These are phyloP conservation scores for Morone chrysops DNA, from an alignment of 2,113 vertebrate genomes.

Conservation along the genomic window DNA sequence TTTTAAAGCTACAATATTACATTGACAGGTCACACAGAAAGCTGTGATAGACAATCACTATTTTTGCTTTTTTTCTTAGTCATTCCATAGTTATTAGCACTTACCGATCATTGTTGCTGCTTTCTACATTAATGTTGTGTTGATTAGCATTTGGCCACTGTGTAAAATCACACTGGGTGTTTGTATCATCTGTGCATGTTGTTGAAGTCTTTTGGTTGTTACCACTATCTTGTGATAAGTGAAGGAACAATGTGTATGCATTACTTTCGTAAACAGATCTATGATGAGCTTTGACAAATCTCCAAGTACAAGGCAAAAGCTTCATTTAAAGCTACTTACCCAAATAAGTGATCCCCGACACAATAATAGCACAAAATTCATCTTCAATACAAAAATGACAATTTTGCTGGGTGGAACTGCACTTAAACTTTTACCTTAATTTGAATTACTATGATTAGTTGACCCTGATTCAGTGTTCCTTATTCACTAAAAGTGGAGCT, in stretches of 20 bases:
- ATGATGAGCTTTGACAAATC: not conserved
- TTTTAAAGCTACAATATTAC: constrained; percentile 81
- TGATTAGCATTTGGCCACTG: constrained; percentile 67
- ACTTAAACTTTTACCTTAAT: constrained; percentile 8
- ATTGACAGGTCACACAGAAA: constrained; percentile 73
- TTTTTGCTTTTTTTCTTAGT: constrained; percentile 49
- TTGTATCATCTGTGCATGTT: not conserved
- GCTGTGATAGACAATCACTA: constrained; percentile 82
- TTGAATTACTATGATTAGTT: constrained; percentile 5
- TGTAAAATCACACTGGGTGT: constrained; percentile 43
- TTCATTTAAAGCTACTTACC: constrained; percentile 23
- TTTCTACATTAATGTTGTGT: constrained; percentile 62
- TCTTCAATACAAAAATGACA: not conserved
- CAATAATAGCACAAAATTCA: constrained; percentile 9
- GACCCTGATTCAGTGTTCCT: constrained; percentile 21
- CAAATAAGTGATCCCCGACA: constrained; percentile 14
- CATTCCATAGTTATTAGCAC: constrained; percentile 63
- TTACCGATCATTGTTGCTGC: constrained; percentile 52
- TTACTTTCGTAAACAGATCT: constrained; percentile 17
- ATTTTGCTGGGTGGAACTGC: not conserved
- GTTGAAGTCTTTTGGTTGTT: not conserved
- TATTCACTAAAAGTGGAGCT: constrained; percentile 35
- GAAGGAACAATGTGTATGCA: constrained; percentile 5
- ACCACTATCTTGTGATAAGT: not conserved
- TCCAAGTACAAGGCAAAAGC: not conserved